Evolutionary conservation across 1,140 invertebrate species (phyloP).

Genomic region (Planococcus citri): DNA sequence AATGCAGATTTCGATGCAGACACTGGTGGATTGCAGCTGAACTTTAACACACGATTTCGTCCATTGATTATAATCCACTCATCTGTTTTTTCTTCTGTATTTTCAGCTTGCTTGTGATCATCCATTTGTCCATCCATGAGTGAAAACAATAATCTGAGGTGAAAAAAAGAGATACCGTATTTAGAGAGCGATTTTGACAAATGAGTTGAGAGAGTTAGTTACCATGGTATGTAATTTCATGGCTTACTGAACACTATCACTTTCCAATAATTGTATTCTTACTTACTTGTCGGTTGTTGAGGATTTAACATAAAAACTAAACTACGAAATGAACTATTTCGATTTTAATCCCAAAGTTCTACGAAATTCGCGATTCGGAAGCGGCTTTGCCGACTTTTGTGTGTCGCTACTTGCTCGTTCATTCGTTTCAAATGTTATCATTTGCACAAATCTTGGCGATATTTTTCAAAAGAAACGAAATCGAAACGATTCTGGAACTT

Average conservation of each 20-base stretch:
- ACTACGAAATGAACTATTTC: not conserved
- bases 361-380: not conserved
- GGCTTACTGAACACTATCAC: not conserved
- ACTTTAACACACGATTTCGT: constrained; percentile 18
- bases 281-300: not conserved
- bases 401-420: not conserved
- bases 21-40: constrained; percentile 12
- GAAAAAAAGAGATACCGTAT: not conserved
- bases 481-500: not conserved
- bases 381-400: not conserved
- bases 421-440: not conserved
- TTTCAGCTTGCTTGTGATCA: not conserved
- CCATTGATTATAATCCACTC: constrained; percentile 22
- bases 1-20: constrained; percentile 11
- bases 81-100: constrained; percentile 22
- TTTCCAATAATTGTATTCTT: not conserved
- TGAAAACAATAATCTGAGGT: not conserved
- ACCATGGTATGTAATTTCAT: not conserved
- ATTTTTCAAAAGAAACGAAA: not conserved
- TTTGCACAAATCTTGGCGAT: not conserved
- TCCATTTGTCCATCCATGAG: not conserved
- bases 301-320: not conserved
- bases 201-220: not conserved
- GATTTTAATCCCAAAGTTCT: no score
- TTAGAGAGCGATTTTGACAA: not conserved